These are phyloP conservation scores for Ceratoteleas bidentatus DNA, from an alignment of 1,140 invertebrate species.

Conservation along the genomic window DNA sequence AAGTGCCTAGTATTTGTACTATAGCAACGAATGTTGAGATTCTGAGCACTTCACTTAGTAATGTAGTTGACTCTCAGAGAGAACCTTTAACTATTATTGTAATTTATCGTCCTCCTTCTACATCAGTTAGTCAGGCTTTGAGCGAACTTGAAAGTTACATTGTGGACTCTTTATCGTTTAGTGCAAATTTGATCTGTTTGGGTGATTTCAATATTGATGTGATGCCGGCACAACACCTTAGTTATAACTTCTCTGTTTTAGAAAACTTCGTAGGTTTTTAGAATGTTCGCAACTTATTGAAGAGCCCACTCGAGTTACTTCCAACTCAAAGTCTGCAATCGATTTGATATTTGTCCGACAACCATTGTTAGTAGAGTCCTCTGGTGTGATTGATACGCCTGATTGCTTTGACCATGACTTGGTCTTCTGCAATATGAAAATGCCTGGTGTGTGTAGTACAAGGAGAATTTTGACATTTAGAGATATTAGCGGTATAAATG, in stretches of 20 bases:
- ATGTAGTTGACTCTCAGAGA: no score
- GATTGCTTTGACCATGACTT: conserved; percentile 1
- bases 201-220: background rate
- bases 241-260: background rate
- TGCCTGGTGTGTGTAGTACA: background rate
- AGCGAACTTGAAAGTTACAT: background rate
- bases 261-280: background rate
- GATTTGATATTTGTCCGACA: background rate
- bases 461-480: background rate
- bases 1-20: background rate
- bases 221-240: background rate
- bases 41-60: background rate
- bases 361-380: background rate
- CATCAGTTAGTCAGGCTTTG: background rate
- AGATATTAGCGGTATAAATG: background rate
- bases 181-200: background rate
- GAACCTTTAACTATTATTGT: no score
- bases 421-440: background rate
- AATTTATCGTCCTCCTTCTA: background rate
- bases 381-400: background rate
- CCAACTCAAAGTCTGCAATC: background rate
- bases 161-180: background rate
- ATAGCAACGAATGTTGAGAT: background rate
- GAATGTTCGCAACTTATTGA: background rate
- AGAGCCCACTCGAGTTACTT: background rate